Evolutionary conservation across 1,140 invertebrate species (phyloP).

Genomic region (Tetragnatha versicolor): DNA sequence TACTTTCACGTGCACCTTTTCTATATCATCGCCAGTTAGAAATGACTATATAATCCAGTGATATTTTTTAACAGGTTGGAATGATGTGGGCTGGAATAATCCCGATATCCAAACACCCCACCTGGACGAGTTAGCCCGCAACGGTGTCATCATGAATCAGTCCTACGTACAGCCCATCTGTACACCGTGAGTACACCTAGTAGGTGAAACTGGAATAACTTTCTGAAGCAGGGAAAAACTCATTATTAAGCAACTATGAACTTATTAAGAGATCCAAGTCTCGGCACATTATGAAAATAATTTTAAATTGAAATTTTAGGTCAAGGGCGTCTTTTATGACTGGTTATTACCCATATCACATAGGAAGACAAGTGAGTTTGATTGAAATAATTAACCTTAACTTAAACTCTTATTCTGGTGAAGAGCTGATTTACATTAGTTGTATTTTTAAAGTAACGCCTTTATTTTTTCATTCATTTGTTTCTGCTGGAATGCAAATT

Average conservation of each 20-base stretch:
- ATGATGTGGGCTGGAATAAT: slow-evolving; percentile 89
- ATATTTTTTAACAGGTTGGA: slow-evolving; percentile 71
- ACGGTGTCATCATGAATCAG: slow-evolving; percentile 78
- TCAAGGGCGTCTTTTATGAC: slow-evolving; percentile 83
- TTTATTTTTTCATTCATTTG: neutral
- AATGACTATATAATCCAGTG: too few species aligned
- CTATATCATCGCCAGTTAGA: too few species aligned
- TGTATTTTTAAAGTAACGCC: neutral
- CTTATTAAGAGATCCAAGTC: too few species aligned
- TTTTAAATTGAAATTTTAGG: slow-evolving; percentile 26
- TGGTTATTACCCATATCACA: slow-evolving; percentile 82
- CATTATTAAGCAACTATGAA: too few species aligned
- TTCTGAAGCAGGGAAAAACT: too few species aligned
- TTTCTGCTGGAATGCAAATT: too few species aligned
- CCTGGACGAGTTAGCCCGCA: slow-evolving; percentile 80
- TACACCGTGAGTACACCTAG: slow-evolving; percentile 67
- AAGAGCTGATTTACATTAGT: too few species aligned
- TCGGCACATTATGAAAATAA: too few species aligned
- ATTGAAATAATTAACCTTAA: too few species aligned
- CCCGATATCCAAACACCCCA: slow-evolving; percentile 85
- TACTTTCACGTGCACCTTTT: neutral
- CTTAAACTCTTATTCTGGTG: too few species aligned
- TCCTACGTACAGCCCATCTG: slow-evolving; percentile 82
- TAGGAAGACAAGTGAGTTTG: slow-evolving; percentile 49
- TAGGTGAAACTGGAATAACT: too few species aligned